Evolutionary conservation across 2,113 vertebrate genomes (phyloP), one percentile per base, ranked within the genome.

Genomic region (Sturnus vulgaris): DNA sequence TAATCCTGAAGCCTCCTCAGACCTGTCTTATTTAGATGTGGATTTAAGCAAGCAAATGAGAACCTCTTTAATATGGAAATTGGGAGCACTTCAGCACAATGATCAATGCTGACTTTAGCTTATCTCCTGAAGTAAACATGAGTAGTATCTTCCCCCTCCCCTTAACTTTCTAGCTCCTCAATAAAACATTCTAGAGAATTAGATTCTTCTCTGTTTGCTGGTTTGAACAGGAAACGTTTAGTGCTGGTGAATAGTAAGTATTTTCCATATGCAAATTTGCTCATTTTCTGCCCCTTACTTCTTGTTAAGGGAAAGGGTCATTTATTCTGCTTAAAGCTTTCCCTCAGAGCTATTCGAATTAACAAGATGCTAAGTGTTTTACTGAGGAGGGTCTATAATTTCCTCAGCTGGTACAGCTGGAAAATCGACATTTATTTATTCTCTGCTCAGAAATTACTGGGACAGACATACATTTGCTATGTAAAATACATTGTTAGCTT

Each of bases 351-450:
- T 92, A 84, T 95, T 77, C 55, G 90, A 78, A 85, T 85, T 90
- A 95, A 90, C 50, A 82, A 86, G 70, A 95, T 93, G 84, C 78
- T 92, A 80, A 95, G 75, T 81, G 79, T 39, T 81, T 93, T 86
- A n/a, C 82, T 49, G 85, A 73, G 68, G 91, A 93, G 93, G 90
- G 72, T 86, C 87, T 95, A 76, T 95, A 90, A 96, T 93, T 95
- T 95, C 82, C 87, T 85, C 79, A 49, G 47, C 94, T 31, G 42
- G 93, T 94, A 78, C 59, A 93, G 92, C 96, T 91, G 87, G 96
- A 97, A 96, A 94, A 94, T 90, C 76, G 15, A 71, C 28, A 3
- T 86, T 82, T 88, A 82, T 94, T 82, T 92, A 64, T 56, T 88
- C 76, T 68, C 9, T 60, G 47, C 59, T 83, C 64, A 75, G 60